Percentiles rank a stretch among this genome's conserved stretches.
phyloP scores from a whole-genome alignment of 2,888 invertebrate genomes.

The Platycnemis pennipes region DNA sequence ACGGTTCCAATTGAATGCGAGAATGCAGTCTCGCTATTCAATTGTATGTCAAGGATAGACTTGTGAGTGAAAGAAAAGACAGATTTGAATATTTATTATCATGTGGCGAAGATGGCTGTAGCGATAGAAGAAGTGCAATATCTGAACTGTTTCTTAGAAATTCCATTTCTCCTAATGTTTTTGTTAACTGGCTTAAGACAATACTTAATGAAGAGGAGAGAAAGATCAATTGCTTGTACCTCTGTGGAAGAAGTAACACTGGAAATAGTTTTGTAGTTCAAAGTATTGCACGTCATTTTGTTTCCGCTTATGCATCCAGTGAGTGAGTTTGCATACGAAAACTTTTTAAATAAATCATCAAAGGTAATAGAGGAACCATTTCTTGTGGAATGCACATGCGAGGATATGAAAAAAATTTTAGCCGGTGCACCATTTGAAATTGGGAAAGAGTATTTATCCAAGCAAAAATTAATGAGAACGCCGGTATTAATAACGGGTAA shows the following conservation, averaged over 20 bases:
- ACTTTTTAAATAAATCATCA: constrained; percentile 11
- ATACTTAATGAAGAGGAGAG: constrained; percentile 30
- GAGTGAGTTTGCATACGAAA: neutral
- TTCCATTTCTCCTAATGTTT: constrained; percentile 1
- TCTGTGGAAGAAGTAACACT: constrained; percentile 4
- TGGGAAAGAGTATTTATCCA: too few species aligned
- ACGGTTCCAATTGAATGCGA: neutral
- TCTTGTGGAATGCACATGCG: neutral
- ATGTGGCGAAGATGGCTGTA: neutral
- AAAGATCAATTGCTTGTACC: constrained; percentile 18
- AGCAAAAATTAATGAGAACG: too few species aligned
- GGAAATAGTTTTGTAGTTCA: too few species aligned
- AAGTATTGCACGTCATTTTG: too few species aligned
- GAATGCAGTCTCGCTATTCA: neutral
- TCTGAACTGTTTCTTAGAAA: neutral
- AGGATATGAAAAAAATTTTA: neutral
- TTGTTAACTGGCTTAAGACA: constrained; percentile 20
- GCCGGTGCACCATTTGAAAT: too few species aligned
- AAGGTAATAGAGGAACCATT: constrained; percentile 4
- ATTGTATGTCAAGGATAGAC: neutral
- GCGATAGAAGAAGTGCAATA: constrained; percentile 25
- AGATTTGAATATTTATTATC: neutral
- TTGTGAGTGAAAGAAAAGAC: neutral
- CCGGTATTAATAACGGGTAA: neutral
- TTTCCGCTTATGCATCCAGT: too few species aligned